Evolutionary conservation across 2,113 vertebrate species (phyloP).

Genomic region (Bubo scandiacus): DNA sequence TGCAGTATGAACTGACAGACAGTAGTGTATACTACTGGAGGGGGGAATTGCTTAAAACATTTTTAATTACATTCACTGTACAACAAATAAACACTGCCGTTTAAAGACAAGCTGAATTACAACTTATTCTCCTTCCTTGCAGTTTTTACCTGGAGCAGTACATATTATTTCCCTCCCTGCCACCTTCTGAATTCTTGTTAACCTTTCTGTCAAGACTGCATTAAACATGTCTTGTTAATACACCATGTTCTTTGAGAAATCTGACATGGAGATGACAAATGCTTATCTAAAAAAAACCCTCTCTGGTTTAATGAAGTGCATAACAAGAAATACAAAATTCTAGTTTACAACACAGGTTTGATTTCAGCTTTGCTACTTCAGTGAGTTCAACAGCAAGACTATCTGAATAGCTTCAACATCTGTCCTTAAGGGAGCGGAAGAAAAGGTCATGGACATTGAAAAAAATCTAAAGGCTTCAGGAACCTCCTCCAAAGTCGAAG

Average conservation of each 20-base stretch:
- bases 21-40: not conserved
- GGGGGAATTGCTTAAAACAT: not conserved
- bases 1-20: not conserved
- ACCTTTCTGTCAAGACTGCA: conserved; percentile 51
- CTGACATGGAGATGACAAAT: conserved; percentile 56
- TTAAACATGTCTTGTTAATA: conserved; percentile 48
- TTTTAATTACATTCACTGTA: not conserved
- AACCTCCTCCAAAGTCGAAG: not conserved
- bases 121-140: not conserved
- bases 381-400: not conserved
- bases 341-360: not conserved
- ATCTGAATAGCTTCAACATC: not conserved
- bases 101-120: conserved; percentile 16
- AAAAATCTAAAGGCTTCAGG: not conserved
- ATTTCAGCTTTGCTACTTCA: not conserved
- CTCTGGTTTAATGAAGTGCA: conserved; percentile 15
- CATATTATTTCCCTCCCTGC: not conserved
- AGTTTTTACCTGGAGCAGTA: conserved; percentile 13
- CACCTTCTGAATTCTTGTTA: conserved; percentile 55
- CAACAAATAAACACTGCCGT: not conserved
- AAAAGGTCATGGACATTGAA: not conserved
- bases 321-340: not conserved
- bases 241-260: conserved; percentile 27
- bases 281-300: not conserved
- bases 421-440: not conserved